phyloP scores from a whole-genome alignment of 2,797 vertebrate genomes.

The Heliangelus exortis region DNA sequence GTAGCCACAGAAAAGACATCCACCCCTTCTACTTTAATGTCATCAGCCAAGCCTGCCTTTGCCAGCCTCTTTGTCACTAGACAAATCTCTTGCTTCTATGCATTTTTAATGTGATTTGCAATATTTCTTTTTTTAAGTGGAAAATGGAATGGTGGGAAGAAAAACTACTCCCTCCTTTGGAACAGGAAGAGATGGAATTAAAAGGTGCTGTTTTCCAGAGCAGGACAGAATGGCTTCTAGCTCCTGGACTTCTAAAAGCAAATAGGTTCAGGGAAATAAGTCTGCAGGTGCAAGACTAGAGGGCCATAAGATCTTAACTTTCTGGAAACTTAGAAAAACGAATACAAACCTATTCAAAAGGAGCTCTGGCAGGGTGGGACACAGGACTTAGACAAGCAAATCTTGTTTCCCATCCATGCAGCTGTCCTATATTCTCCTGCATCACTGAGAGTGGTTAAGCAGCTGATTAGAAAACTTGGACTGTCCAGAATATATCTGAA shows the following conservation, averaged over 20 bases:
- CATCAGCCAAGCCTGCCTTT: background rate
- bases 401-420: background rate
- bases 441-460: background rate
- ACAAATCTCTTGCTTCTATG: background rate
- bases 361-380: background rate
- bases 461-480: background rate
- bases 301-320: background rate
- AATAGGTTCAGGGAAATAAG: background rate
- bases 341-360: background rate
- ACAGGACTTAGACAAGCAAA: background rate
- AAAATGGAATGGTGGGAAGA: background rate
- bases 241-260: background rate
- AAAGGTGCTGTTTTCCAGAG: background rate
- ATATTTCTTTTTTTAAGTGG: background rate
- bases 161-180: background rate
- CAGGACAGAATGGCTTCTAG: background rate
- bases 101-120: background rate
- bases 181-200: background rate
- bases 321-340: background rate
- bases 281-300: background rate
- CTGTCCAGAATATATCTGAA: background rate
- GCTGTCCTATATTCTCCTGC: background rate
- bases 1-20: background rate
- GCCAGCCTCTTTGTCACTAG: background rate
- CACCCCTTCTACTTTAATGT: background rate